Evolutionary conservation across 2,797 vertebrate species (phyloP).

Genomic region (Alfaro cultratus): DNA sequence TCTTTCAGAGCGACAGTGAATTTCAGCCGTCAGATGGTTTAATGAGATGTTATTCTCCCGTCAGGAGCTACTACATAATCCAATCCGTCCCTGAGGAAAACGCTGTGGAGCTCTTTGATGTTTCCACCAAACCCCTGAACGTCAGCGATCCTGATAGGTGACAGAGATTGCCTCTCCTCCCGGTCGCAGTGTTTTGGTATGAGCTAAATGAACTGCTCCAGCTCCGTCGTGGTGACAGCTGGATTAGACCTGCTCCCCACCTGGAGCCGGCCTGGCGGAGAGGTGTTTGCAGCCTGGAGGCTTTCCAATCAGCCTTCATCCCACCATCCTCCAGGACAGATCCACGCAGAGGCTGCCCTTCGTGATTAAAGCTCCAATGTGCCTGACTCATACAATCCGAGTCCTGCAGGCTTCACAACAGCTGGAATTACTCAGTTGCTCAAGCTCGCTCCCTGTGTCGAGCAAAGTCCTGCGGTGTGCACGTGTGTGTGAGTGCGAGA

Average conservation of each 20-base stretch:
- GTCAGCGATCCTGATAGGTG: conserved; percentile 30
- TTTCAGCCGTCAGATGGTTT: conserved; percentile 13
- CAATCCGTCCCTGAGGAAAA: conserved; percentile 37
- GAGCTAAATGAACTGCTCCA: conserved; percentile 41
- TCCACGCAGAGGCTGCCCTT: conserved; percentile 48
- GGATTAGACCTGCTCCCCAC: conserved; percentile 39
- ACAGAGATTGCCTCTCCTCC: conserved; percentile 26
- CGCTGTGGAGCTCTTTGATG: conserved; percentile 23
- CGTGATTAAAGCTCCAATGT: conserved; percentile 67
- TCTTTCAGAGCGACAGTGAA: conserved; percentile 27
- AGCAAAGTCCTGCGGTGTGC: conserved; percentile 35
- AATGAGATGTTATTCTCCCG: conserved; percentile 6
- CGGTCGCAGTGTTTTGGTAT: conserved; percentile 26
- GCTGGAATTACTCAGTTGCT: conserved; percentile 71
- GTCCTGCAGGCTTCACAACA: conserved; percentile 62
- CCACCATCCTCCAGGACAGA: conserved; percentile 57
- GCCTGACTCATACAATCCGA: conserved; percentile 65
- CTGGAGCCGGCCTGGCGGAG: conserved; percentile 28
- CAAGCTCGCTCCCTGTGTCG: conserved; percentile 39
- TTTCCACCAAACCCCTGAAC: conserved; percentile 8
- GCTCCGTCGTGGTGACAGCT: conserved; percentile 40
- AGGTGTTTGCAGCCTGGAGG: conserved; percentile 54
- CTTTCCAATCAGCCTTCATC: conserved; percentile 61
- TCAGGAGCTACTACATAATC: conserved; percentile 34
- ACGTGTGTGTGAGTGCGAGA: conserved; percentile 22